Conservation (phyloP, 1,140 invertebrate species). For the Macrobrachium nipponense region DNA sequence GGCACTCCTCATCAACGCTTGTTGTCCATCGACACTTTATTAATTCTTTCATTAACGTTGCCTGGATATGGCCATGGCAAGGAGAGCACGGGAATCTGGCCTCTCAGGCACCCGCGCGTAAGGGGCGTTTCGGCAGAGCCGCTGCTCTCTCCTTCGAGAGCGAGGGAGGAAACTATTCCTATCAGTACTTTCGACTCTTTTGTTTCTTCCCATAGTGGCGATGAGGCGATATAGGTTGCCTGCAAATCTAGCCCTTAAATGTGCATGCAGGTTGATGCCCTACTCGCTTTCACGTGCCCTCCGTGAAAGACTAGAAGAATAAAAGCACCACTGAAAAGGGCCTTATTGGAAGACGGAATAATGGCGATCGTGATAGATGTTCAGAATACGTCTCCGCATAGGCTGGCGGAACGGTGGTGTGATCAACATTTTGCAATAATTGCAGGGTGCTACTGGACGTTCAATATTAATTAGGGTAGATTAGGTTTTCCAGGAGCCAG, state of each 20-base stretch:
- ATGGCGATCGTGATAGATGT: background rate
- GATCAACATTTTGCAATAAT: slow-evolving; percentile 8
- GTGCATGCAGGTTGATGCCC: too few species aligned
- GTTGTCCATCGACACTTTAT: slow-evolving; percentile 39
- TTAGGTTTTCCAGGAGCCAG: too few species aligned
- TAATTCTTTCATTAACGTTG: slow-evolving; percentile 41
- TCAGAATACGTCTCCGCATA: background rate
- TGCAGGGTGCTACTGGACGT: background rate
- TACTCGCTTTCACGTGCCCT: too few species aligned
- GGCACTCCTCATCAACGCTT: slow-evolving; percentile 28
- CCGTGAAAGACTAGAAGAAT: too few species aligned
- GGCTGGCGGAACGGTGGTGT: background rate
- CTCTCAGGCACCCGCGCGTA: background rate
- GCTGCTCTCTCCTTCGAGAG: background rate
- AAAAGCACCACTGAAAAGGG: background rate
- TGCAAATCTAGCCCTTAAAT: too few species aligned
- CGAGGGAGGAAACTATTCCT: too few species aligned
- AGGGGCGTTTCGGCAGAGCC: background rate
- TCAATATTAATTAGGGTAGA: background rate
- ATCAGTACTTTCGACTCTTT: too few species aligned
- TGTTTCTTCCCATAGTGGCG: too few species aligned
- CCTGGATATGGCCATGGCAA: slow-evolving; percentile 2
- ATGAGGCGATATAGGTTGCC: too few species aligned
- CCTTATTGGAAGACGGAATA: background rate
- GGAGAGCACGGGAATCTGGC: background rate